Evolutionary conservation across 1,140 invertebrate species (phyloP).

Genomic region (Antheraea pernyi): DNA sequence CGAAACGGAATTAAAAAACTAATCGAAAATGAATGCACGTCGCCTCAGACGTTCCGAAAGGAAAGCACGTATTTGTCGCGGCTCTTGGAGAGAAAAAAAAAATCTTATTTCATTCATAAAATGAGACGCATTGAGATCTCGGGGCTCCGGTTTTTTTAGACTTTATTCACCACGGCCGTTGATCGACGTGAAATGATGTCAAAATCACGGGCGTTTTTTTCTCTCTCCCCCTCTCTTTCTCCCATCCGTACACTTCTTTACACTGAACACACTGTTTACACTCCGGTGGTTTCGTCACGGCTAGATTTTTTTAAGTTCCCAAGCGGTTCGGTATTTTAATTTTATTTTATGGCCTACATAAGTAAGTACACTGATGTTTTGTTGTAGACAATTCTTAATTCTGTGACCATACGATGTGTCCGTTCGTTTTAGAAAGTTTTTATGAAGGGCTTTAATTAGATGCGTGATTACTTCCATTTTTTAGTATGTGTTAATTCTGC

Average conservation of each 20-base stretch:
- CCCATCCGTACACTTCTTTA: conserved; percentile 21
- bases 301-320: background rate
- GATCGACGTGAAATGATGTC: conserved; percentile 73
- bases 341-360: conserved; percentile 6
- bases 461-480: background rate
- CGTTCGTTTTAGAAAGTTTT: background rate
- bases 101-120: conserved; percentile 78
- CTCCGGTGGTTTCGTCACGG: conserved; percentile 19
- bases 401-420: background rate
- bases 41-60: conserved; percentile 56
- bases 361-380: background rate
- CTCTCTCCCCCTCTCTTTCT: background rate
- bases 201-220: conserved; percentile 46
- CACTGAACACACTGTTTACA: conserved; percentile 70
- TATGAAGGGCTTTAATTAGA: background rate
- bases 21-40: conserved; percentile 73
- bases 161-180: conserved; percentile 35
- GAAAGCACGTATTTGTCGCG: conserved; percentile 77
- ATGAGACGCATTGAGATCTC: conserved; percentile 67
- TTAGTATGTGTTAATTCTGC: background rate
- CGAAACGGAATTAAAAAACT: conserved; percentile 37
- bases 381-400: background rate
- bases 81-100: conserved; percentile 57
- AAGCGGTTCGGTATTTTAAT: background rate
- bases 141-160: conserved; percentile 37